Evolutionary conservation across 1,140 invertebrate species (phyloP).

Genomic region (Kradibia gibbosae): DNA sequence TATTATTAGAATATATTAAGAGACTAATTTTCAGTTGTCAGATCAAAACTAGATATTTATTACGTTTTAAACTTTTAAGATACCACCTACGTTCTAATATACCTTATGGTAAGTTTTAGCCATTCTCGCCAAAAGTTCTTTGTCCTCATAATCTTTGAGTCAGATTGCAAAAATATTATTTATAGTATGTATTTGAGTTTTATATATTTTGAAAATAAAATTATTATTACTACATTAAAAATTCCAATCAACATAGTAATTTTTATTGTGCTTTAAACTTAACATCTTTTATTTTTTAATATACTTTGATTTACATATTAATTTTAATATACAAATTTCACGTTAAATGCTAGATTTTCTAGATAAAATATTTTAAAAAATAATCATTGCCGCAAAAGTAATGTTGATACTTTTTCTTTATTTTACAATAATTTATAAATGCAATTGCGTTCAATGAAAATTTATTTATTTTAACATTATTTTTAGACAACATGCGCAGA

Average conservation of each 20-base stretch:
- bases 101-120: slow-evolving; percentile 20
- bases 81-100: not conserved
- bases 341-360: too few species aligned
- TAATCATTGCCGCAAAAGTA: too few species aligned
- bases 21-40: slow-evolving; percentile 29
- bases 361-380: too few species aligned
- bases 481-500: not conserved
- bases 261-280: not conserved
- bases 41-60: slow-evolving; percentile 16
- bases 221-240: not conserved
- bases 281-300: not conserved
- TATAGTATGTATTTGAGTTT: not conserved
- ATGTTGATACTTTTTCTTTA: too few species aligned
- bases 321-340: too few species aligned
- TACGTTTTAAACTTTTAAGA: slow-evolving; percentile 25
- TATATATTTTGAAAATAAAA: not conserved
- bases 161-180: not conserved
- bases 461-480: not conserved
- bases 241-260: not conserved
- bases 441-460: too few species aligned
- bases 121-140: slow-evolving; percentile 1
- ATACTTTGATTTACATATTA: too few species aligned
- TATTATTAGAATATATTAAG: slow-evolving; percentile 28
- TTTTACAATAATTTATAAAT: too few species aligned
- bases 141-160: not conserved